Evolutionary conservation across 2,113 vertebrate genomes (phyloP).

Genomic region (Sturnira hondurensis): DNA sequence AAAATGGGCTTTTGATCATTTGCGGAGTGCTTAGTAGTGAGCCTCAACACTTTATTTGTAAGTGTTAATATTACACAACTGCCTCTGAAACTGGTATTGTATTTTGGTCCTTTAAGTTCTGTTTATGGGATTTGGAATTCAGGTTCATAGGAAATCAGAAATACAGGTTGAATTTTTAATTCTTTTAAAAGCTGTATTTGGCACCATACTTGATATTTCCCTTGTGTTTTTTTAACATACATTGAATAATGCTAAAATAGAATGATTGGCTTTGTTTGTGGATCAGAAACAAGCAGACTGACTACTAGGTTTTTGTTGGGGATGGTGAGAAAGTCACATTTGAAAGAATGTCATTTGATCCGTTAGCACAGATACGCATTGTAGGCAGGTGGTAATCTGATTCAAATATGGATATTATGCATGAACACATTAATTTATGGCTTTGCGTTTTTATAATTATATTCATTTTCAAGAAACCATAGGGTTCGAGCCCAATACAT

Average conservation of each 20-base stretch:
- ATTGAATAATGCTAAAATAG: conserved; percentile 24
- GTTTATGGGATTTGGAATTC: not conserved
- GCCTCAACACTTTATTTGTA: not conserved
- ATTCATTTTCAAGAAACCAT: conserved; percentile 22
- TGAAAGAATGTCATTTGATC: conserved; percentile 13
- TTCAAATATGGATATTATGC: conserved; percentile 29
- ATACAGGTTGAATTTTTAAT: not conserved
- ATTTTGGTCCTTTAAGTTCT: not conserved
- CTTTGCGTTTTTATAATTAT: conserved; percentile 41
- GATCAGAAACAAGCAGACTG: not conserved
- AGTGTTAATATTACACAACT: not conserved
- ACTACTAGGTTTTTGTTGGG: not conserved
- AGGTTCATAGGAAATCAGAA: not conserved
- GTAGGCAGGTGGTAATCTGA: conserved; percentile 3
- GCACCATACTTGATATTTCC: not conserved
- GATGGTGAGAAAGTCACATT: not conserved
- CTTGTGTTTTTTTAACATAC: not conserved
- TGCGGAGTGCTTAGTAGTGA: conserved; percentile 75
- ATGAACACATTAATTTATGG: not conserved
- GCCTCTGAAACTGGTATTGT: not conserved
- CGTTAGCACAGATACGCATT: not conserved
- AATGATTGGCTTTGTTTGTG: conserved; percentile 4
- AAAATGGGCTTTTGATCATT: conserved; percentile 69
- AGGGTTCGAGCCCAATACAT: not conserved
- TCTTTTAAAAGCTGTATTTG: not conserved